Evolutionary conservation across 1,140 invertebrate species (phyloP), one percentile per base, ranked within the genome.

Genomic region (Drosophila chauvacae): DNA sequence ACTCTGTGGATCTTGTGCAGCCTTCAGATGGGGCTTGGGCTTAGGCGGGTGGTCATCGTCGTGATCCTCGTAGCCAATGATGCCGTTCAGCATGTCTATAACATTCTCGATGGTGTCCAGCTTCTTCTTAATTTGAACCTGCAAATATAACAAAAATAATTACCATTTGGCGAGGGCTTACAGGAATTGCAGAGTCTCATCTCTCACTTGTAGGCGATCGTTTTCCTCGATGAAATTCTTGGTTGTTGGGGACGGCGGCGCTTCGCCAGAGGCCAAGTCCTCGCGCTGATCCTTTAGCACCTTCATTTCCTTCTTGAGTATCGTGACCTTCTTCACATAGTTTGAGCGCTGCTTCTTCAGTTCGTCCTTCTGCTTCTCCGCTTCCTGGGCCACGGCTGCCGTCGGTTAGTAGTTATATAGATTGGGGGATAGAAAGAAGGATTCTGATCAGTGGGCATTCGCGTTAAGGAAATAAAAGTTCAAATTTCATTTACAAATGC

Each of bases 61-160:
- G 18, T 62, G 60, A 11, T 87, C 85, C 33, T 90, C 85, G 30
- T 90, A 87, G 28, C 85, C 85, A 79, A 97, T 97, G 77, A 97
- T 96, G 28, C 95, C 95, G 37, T 96, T 96, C 51, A 97, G 93
- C 96, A 97, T 97, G 78, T 97, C 96, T 77, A 97, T 96, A 2
- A 97, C 96, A 92, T 96, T 97, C 92, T 95, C 95, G 78, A 97
- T 96, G 0, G 96, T 96, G 92, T 96, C 96, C 92, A 97, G 93
- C 93, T 97, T 97, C 80, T 95, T 96, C 92, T 96, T 95, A 66
- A 97, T 96, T 94, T 97, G 96, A 90, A 95, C 94, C 96, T 97
- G 64, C 18, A 74, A 10, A 61, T 26, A 33, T 42, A 1, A 44
- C 50, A 37, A 16, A 44, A n/a, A n/a, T 20, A 51, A n/a, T 7